Conservation (phyloP, 2,113 vertebrate genomes). For the Pan troglodytes region NHGRI_mPanTro3-v2.1_pri NC_072402.2:5937001-5937500, state of each 20-base stretch:
- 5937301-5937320: too few species aligned
- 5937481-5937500: accelerated
- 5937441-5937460: accelerated
- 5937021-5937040: background rate
- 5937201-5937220: accelerated
- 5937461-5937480: accelerated
- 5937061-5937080: background rate
- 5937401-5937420: too few species aligned
- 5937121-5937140: background rate
- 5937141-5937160: background rate
- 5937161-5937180: background rate
- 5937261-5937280: accelerated
- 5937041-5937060: background rate
- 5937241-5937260: accelerated
- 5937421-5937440: accelerated
- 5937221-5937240: background rate
- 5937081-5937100: background rate
- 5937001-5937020: constrained; percentile 15
- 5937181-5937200: background rate
- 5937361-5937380: background rate
- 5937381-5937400: accelerated
- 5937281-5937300: background rate
- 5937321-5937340: background rate
- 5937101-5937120: background rate
- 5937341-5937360: too few species aligned